These are phyloP conservation scores for Colaptes auratus DNA, from an alignment of 2,113 vertebrate genomes.

Conservation along the genomic window DNA sequence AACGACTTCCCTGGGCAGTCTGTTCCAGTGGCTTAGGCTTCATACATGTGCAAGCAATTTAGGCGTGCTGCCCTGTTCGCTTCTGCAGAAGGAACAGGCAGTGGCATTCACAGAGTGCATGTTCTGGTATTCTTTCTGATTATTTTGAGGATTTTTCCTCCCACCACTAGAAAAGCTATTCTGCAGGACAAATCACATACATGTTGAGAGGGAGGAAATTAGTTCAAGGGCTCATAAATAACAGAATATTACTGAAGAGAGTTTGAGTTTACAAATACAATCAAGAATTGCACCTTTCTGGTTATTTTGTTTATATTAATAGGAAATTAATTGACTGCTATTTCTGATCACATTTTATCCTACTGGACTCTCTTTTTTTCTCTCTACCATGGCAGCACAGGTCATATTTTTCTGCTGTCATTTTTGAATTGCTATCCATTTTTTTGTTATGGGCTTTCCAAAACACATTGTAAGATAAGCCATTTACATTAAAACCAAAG, in stretches of 20 bases:
- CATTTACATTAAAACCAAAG: slow-evolving; percentile 9
- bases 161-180: not conserved
- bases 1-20: not conserved
- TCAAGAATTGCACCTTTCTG: not conserved
- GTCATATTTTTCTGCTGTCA: not conserved
- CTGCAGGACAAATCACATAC: not conserved
- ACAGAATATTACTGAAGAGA: slow-evolving; percentile 7
- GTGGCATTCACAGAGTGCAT: not conserved
- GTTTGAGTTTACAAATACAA: not conserved
- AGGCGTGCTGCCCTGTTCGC: accelerated
- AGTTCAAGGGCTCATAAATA: not conserved
- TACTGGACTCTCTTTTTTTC: not conserved
- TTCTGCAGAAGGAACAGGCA: not conserved
- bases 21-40: not conserved
- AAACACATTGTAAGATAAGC: not conserved
- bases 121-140: not conserved
- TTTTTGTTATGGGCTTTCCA: not conserved
- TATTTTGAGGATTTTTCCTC: not conserved
- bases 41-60: not conserved
- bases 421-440: not conserved
- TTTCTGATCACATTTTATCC: slow-evolving; percentile 3
- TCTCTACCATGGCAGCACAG: not conserved
- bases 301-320: slow-evolving; percentile 27
- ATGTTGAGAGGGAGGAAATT: slow-evolving; percentile 11
- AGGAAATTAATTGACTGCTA: not conserved